Percentiles rank a stretch among this genome's conserved stretches.
Evolutionary conservation across 2,797 vertebrate genomes (phyloP).

Genomic region (Acanthurus lineatus): DNA sequence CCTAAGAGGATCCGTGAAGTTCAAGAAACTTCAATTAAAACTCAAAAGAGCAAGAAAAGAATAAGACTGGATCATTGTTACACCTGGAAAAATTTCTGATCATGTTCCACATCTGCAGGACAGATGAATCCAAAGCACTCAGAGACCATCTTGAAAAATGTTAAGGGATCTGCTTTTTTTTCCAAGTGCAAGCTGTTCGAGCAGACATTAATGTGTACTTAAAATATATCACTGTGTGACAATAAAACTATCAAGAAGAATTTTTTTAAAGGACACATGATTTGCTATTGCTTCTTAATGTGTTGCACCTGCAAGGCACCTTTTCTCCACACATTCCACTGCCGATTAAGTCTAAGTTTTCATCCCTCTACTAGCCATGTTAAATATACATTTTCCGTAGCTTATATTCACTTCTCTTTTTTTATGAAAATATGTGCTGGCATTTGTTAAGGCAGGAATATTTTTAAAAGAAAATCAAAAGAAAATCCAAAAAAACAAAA

Average conservation of each 20-base stretch:
- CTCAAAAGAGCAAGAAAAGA: background rate
- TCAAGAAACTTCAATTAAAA: background rate
- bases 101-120: constrained; percentile 64
- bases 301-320: constrained; percentile 11
- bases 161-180: constrained; percentile 35
- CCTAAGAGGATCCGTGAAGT: background rate
- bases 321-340: background rate
- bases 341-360: background rate
- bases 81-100: background rate
- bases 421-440: background rate
- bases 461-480: constrained; percentile 23
- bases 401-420: background rate
- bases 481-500: no score
- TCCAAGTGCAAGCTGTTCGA: constrained; percentile 12
- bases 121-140: constrained; percentile 62
- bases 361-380: background rate
- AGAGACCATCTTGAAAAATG: constrained; percentile 44
- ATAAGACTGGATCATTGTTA: constrained; percentile 9
- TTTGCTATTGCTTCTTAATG: constrained; percentile 8
- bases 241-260: background rate
- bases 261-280: background rate
- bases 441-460: background rate
- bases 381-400: background rate
- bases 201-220: constrained; percentile 28
- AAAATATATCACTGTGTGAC: constrained; percentile 20